Evolutionary conservation across 2,113 vertebrate genomes (phyloP), one percentile per base, ranked within the genome.

Genomic region (Hypanus sabinus): DNA sequence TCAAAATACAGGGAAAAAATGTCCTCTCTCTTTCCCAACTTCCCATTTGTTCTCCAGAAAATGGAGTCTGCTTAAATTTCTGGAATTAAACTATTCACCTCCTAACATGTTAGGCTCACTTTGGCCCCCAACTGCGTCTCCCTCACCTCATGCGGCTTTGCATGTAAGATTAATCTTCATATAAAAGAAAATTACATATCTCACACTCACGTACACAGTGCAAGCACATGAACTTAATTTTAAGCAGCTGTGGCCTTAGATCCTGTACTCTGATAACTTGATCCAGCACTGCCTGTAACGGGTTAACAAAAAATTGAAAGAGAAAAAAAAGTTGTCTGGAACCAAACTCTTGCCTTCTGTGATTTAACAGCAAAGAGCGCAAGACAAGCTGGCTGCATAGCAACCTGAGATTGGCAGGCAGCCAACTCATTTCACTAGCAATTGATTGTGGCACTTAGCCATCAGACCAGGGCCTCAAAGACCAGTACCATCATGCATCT

Each of bases 401-500:
- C 33, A 93, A 93, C 65, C 91, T 93, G 68, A 73, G 70, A 55
- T 30, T 93, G 91, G 91, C 91, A 46, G 38, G 22, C 36, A 75
- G 91, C 91, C 91, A 93, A 73, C 68, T 75, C 70, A 93, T 93
- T 93, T 93, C 91, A 93, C 91, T 27, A 27, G 68, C 91, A 93
- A 93, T 93, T 93, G 91, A 93, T 93, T 33, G 70, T 75, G 70
- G 91, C 91, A 46, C 36, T 24, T 55, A 46, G 68, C 91, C 91
- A 93, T 93, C 70, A 70, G 71, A 90, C 36, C 22, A 65, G 70
- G 91, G 91, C 91, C 91, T 93, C 91, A 73, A 71, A 71, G 68
- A 93, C 68, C 68, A 93, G 90, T 93, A 70, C 90, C 90, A 73
- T 93, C 90, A 93, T 93, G 90, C 90, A 93, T 73, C 91, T 93